Conservation (phyloP, 1,140 invertebrate genomes). For the Musca vetustissima region DNA sequence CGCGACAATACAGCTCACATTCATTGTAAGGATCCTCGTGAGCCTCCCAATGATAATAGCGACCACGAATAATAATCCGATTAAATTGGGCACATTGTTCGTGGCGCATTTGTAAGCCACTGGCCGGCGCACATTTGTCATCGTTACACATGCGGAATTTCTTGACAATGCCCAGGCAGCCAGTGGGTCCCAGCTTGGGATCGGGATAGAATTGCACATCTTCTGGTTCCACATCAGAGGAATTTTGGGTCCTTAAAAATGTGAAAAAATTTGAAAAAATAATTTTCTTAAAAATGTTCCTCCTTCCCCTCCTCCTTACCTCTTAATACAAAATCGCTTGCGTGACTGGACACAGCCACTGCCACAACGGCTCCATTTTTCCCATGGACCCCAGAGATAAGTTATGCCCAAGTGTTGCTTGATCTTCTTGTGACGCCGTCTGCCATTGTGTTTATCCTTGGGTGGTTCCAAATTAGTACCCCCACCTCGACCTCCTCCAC, state of each 20-base stretch:
- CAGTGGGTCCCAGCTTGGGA: constrained; percentile 32
- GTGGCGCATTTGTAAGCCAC: constrained; percentile 34
- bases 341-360: constrained; percentile 42
- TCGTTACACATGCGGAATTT: constrained; percentile 71
- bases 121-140: constrained; percentile 58
- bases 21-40: constrained; percentile 66
- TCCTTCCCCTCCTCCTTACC: too few relatives aligned
- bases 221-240: constrained; percentile 12
- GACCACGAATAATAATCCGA: constrained; percentile 73
- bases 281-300: neutral
- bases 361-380: constrained; percentile 44
- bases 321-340: constrained; percentile 37
- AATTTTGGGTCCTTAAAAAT: constrained; percentile 33
- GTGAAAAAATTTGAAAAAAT: neutral
- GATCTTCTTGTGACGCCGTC: constrained; percentile 28
- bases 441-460: constrained; percentile 17
- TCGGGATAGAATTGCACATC: constrained; percentile 43
- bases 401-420: constrained; percentile 36
- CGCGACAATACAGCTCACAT: constrained; percentile 82
- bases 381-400: constrained; percentile 42
- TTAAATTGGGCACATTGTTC: constrained; percentile 68
- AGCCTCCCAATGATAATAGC: constrained; percentile 79
- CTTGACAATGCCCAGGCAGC: constrained; percentile 67
- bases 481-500: too few relatives aligned
- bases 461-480: too few relatives aligned